phyloP scores from a whole-genome alignment of 2,113 vertebrate species.

The Corythornis vintsioides region DNA sequence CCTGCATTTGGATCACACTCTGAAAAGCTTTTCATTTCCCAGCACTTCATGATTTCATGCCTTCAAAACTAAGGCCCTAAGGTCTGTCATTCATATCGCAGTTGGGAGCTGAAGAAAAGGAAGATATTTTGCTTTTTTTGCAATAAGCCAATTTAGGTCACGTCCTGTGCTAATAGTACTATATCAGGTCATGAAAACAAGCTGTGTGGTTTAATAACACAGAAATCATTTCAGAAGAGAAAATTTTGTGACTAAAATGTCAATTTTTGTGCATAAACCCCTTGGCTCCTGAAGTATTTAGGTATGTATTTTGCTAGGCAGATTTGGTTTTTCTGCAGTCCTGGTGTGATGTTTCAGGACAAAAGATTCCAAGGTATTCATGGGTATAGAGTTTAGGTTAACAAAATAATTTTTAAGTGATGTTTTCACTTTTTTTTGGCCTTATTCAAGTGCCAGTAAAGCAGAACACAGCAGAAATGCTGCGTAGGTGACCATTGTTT shows the following conservation, averaged over 20 bases:
- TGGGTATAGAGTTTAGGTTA: background rate
- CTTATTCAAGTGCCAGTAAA: background rate
- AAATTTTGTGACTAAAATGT: background rate
- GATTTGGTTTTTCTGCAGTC: background rate
- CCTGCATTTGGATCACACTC: background rate
- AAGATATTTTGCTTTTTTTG: conserved; percentile 17
- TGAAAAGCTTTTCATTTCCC: background rate
- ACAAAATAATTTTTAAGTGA: background rate
- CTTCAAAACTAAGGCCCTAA: conserved; percentile 19
- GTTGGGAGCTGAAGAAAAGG: conserved; percentile 2
- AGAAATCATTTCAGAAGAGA: background rate
- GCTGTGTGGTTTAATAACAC: background rate
- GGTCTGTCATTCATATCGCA: background rate
- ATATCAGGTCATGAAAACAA: conserved; percentile 4
- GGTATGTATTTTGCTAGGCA: background rate
- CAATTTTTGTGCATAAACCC: background rate
- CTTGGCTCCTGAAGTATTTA: background rate
- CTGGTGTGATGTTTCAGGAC: background rate
- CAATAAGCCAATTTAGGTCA: background rate
- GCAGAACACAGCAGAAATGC: background rate
- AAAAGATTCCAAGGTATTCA: background rate
- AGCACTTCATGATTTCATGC: conserved; percentile 1
- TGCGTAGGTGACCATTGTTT: background rate
- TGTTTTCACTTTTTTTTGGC: background rate
- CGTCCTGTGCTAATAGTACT: background rate